Evolutionary conservation across 2,888 invertebrate genomes (phyloP).

Genomic region (Tenthredo mesomela): DNA sequence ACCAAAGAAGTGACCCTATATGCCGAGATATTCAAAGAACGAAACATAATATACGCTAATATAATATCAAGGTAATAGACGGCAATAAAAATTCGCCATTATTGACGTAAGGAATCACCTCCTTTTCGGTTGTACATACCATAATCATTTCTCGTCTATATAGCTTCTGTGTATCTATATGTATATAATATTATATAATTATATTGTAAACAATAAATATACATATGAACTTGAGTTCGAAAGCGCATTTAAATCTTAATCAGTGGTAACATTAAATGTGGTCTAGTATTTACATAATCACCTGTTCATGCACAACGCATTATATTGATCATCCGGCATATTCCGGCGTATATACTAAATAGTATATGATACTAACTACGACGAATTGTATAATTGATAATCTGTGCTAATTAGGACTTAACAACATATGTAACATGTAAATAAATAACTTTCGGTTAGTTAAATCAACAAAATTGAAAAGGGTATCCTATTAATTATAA

Average conservation of each 20-base stretch:
- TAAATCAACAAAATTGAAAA: background rate
- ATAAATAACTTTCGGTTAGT: background rate
- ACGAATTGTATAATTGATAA: background rate
- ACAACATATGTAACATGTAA: background rate
- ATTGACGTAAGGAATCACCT: slow-evolving; percentile 1
- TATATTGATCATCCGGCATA: background rate
- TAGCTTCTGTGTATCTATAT: slow-evolving; percentile 15
- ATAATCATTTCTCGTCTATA: slow-evolving; percentile 8
- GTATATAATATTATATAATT: background rate
- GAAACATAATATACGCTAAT: background rate
- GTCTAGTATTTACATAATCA: slow-evolving; percentile 33
- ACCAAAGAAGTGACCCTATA: background rate
- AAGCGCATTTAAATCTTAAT: slow-evolving; percentile 45
- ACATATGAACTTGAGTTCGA: slow-evolving; percentile 41
- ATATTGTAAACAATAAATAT: slow-evolving; percentile 25
- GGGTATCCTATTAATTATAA: background rate
- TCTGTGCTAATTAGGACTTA: slow-evolving; percentile 17
- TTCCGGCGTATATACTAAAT: background rate
- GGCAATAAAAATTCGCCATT: background rate
- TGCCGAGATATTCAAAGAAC: background rate
- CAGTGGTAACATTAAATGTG: slow-evolving; percentile 18
- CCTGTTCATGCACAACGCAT: background rate
- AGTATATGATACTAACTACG: background rate
- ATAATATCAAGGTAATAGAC: background rate
- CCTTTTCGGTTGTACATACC: slow-evolving; percentile 12